phyloP scores from a whole-genome alignment of 2,888 invertebrate species.

The Catocala sponsa region DNA sequence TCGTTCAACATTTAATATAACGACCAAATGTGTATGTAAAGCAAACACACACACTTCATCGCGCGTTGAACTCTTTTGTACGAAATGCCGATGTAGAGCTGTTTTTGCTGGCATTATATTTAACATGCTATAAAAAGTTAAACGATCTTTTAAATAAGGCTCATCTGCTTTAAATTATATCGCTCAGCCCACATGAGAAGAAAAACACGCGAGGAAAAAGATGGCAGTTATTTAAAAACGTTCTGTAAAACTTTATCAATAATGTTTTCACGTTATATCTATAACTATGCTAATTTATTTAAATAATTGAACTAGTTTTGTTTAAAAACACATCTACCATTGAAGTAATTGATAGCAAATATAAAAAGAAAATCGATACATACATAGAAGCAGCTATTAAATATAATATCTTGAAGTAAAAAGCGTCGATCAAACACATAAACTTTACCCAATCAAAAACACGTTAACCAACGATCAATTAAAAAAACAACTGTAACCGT shows the following conservation, averaged over 20 bases:
- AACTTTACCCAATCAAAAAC: slow-evolving; percentile 21
- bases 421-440: slow-evolving; percentile 21
- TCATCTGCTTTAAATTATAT: neutral
- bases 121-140: neutral
- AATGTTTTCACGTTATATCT: neutral
- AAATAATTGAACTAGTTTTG: slow-evolving; percentile 1
- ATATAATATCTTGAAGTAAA: slow-evolving; percentile 1
- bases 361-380: slow-evolving; percentile 5
- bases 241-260: neutral
- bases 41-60: slow-evolving; percentile 22
- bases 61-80: slow-evolving; percentile 75
- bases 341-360: neutral
- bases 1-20: too few species aligned
- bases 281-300: neutral
- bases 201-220: neutral
- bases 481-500: slow-evolving; percentile 11
- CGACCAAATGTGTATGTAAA: neutral
- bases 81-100: slow-evolving; percentile 16
- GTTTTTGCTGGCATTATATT: slow-evolving; percentile 5
- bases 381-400: neutral
- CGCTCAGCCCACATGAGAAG: neutral
- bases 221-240: neutral
- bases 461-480: slow-evolving; percentile 11
- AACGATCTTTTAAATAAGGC: neutral
- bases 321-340: neutral